phyloP scores from a whole-genome alignment of 2,888 invertebrate species.

The Eremobia ochroleuca region DNA sequence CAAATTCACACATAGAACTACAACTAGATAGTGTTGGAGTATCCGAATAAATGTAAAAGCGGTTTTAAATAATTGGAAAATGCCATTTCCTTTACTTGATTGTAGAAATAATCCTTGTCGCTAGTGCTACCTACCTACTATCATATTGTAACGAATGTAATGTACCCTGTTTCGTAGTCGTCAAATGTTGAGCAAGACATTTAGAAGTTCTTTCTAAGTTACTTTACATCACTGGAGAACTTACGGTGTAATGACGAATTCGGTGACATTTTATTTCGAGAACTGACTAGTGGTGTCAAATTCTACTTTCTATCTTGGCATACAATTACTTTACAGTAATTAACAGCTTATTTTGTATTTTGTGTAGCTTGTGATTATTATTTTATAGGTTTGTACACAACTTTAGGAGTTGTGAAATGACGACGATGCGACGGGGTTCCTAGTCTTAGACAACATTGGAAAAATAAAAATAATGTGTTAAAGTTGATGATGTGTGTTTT shows the following conservation, averaged over 20 bases:
- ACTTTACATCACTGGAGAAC: background rate
- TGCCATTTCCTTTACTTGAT: conserved; percentile 4
- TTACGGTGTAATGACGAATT: background rate
- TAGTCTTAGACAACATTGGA: conserved; percentile 66
- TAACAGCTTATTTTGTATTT: background rate
- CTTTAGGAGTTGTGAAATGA: conserved; percentile 15
- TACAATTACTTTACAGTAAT: background rate
- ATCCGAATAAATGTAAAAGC: background rate
- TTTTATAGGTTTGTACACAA: background rate
- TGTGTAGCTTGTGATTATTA: background rate
- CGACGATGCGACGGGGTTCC: conserved; percentile 61
- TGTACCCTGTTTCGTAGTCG: conserved; percentile 68
- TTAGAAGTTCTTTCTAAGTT: background rate
- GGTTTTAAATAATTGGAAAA: background rate
- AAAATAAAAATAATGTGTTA: conserved; percentile 74
- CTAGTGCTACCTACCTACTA: conserved; percentile 54
- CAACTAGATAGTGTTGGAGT: background rate
- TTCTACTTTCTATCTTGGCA: background rate
- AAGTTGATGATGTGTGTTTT: conserved; percentile 71
- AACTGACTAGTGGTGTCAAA: background rate
- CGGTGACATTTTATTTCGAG: background rate
- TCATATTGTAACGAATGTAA: conserved; percentile 53
- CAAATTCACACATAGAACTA: background rate
- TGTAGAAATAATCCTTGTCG: conserved; percentile 48
- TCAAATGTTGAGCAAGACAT: conserved; percentile 38